phyloP scores from a whole-genome alignment of 2,797 vertebrate genomes.

The Darevskia nairensis region DNA sequence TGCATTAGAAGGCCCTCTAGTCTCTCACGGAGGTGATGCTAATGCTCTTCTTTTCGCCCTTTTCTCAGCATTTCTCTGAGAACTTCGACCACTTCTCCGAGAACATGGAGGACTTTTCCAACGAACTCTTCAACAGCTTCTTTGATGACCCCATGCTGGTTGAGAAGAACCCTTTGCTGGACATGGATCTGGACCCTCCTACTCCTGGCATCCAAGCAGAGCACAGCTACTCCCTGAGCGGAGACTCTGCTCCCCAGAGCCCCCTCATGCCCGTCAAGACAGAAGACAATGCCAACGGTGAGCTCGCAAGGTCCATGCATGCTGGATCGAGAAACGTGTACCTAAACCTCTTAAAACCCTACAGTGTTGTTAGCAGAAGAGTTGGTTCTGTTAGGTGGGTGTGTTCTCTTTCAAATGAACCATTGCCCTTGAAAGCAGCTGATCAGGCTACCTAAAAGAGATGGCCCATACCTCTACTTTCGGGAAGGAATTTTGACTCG shows the following conservation, averaged over 20 bases:
- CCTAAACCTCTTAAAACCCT: background rate
- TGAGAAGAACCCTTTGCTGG: constrained; percentile 90
- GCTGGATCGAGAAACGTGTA: background rate
- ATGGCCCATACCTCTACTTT: constrained; percentile 40
- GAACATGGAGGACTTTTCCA: constrained; percentile 99
- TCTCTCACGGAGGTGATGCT: constrained; percentile 33
- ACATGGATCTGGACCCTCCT: constrained; percentile 92
- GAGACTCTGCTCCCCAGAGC: constrained; percentile 96
- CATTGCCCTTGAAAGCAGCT: background rate
- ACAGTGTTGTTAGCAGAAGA: background rate
- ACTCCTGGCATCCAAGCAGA: constrained; percentile 95
- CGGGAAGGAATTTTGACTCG: constrained; percentile 22
- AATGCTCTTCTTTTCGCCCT: constrained; percentile 49
- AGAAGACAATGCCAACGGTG: constrained; percentile 89
- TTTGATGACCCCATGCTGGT: constrained; percentile 94
- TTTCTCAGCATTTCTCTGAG: constrained; percentile 78
- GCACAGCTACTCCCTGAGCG: constrained; percentile 98
- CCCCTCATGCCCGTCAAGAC: constrained; percentile 94
- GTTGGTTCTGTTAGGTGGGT: constrained; percentile 31
- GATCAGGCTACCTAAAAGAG: constrained; percentile 5
- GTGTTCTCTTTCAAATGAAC: background rate
- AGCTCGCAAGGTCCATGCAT: constrained; percentile 35
- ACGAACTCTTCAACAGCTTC: constrained; percentile 96
- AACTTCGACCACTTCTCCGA: constrained; percentile 93
- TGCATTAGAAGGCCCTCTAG: constrained; percentile 25